Percentiles rank a stretch among this genome's conserved stretches.
Conservation (phyloP, 2,888 invertebrate genomes). For the Harmothoe impar region DNA sequence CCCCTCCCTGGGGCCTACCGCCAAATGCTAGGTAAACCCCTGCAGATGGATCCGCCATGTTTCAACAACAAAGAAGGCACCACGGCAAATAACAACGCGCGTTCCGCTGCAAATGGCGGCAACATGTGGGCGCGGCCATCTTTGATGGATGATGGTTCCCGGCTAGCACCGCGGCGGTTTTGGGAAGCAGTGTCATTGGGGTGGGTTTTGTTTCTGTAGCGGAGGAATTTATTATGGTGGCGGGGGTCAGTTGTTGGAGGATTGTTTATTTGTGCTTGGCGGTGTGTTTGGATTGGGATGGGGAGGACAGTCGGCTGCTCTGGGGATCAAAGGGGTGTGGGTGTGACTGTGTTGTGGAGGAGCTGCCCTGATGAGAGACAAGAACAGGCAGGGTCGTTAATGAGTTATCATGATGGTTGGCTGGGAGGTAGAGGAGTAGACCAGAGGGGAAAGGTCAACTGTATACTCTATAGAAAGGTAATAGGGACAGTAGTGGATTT, state of each 20-base stretch:
- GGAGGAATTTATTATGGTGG: slow-evolving; percentile 47
- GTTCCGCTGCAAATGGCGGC: slow-evolving; percentile 56
- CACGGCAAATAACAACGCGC: slow-evolving; percentile 43
- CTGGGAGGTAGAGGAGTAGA: neutral
- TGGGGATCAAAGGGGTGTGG: slow-evolving; percentile 30
- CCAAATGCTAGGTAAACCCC: slow-evolving; percentile 55
- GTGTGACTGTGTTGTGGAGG: neutral
- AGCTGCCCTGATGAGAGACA: slow-evolving; percentile 25
- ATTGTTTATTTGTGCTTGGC: slow-evolving; percentile 41
- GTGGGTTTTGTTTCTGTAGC: slow-evolving; percentile 59
- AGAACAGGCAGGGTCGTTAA: neutral
- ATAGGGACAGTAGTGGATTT: no score
- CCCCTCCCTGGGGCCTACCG: slow-evolving; percentile 21
- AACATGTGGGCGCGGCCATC: slow-evolving; percentile 46
- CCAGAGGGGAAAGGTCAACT: no score
- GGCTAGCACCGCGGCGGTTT: neutral
- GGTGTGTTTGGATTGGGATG: slow-evolving; percentile 42
- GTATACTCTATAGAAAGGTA: no score
- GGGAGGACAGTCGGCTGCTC: slow-evolving; percentile 14
- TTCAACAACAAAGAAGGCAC: slow-evolving; percentile 42
- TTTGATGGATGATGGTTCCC: neutral
- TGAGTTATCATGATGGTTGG: neutral
- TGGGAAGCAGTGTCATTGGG: slow-evolving; percentile 41
- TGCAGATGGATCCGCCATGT: slow-evolving; percentile 50
- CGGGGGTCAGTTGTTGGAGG: slow-evolving; percentile 46